Evolutionary conservation across 2,888 invertebrate species (phyloP), one percentile per base, ranked within the genome.

Genomic region (Myathropa florea): DNA sequence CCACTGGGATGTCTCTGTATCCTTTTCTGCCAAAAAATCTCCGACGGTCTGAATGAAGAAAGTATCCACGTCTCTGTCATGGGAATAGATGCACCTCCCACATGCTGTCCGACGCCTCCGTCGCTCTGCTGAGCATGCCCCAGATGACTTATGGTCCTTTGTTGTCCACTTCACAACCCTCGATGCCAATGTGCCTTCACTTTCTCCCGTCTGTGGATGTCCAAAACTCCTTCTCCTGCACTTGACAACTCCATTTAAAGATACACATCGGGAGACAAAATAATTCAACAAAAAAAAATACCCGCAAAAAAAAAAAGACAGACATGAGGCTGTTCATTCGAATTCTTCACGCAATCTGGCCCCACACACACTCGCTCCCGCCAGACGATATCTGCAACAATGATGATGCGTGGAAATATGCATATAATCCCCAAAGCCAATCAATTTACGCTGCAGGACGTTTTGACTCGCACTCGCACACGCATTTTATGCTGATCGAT

Each of bases 371-470:
- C 21, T 23, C 24, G 61, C 28, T 24, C 24, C 33, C 24, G 28
- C 21, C 26, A 18, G 7, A 59, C 18, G 14, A 23, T 18, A 24
- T 60, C 39, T 60, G 67, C 75, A 75, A 64, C 81, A 81, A 73
- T 63, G 68, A 57, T 33, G 46, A 59, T 18, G 39, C 33, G 55
- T 61, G 55, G 57, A 63, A 77, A 78, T 67, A 60, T 60, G 60
- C 72, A 63, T 57, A 33, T 72, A 67, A 78, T 83, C 78, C 78
- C 57, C 24, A 63, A 72, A 72, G 83, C 78, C 79, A 83, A 79
- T 83, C 79, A 79, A 79, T 79, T 70, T 57, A 68, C 30, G 36
- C 67, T 68, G 78, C 57, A 68, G 83, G 83, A 83, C 72, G 57
- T 70, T 79, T 70, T 73, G 83, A 78, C 83, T 23, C 46, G 46